A percentile compares a stretch with the other conserved stretches of the same genome.
Conservation (phyloP, 2,888 invertebrate genomes). For the Eupsilia transversa region DNA sequence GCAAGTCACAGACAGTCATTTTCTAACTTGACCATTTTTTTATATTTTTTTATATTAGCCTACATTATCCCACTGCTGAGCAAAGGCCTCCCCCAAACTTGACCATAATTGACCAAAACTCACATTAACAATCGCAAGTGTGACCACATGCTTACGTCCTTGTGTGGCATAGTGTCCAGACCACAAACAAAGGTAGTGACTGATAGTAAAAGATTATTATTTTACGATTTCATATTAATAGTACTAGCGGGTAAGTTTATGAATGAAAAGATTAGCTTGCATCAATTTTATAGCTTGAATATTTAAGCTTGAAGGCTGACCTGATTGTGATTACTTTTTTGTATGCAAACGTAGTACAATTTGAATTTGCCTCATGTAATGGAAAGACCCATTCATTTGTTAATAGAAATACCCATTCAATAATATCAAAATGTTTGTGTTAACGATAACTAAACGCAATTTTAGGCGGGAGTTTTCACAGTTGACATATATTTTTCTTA, state of each 20-base stretch:
- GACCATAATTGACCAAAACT: no score
- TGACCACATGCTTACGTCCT: constrained; percentile 59
- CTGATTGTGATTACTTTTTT: constrained; percentile 16
- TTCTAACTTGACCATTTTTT: not conserved
- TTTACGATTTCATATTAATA: constrained; percentile 43
- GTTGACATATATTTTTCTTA: constrained; percentile 43
- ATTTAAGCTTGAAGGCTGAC: constrained; percentile 30
- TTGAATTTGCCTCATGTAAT: constrained; percentile 4
- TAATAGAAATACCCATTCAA: constrained; percentile 4
- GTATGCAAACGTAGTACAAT: constrained; percentile 1
- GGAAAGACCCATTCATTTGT: not conserved
- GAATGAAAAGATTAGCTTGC: constrained; percentile 40
- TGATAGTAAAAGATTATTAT: constrained; percentile 29
- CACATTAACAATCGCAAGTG: not conserved
- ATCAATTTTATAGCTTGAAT: constrained; percentile 42
- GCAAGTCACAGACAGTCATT: not conserved
- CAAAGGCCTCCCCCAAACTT: no score
- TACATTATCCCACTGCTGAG: no score
- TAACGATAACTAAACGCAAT: constrained; percentile 11
- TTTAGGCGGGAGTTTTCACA: constrained; percentile 31
- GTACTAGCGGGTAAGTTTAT: constrained; percentile 5
- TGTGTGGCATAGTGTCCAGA: constrained; percentile 72
- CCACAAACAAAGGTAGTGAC: constrained; percentile 38
- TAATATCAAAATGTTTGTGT: not conserved
- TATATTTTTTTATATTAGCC: no score